phyloP scores from a whole-genome alignment of 2,113 vertebrate genomes.

The Forbesichthys papilliferus region DNA sequence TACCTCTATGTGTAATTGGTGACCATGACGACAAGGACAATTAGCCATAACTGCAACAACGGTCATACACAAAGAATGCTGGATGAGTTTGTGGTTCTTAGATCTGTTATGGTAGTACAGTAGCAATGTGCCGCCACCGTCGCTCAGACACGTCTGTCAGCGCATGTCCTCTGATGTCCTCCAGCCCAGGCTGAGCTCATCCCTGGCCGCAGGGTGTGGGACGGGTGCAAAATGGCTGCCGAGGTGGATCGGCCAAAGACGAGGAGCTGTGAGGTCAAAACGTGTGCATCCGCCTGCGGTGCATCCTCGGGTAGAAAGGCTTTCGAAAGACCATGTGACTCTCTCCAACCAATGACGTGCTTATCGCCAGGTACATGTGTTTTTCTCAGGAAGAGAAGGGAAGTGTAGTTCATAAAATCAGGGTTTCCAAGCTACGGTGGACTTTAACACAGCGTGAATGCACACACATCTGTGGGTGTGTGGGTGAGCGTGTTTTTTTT shows the following conservation, averaged over 20 bases:
- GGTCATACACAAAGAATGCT: conserved; percentile 43
- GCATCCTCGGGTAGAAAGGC: conserved; percentile 2
- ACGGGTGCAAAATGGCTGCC: neutral
- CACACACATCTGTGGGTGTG: conserved; percentile 10
- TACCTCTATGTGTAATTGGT: conserved; percentile 65
- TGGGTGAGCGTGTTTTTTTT: conserved; percentile 4
- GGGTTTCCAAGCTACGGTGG: conserved; percentile 66
- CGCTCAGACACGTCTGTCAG: too few species aligned
- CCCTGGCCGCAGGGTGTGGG: neutral
- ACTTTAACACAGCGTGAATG: conserved; percentile 33
- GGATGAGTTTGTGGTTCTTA: conserved; percentile 26
- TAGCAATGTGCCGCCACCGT: too few species aligned
- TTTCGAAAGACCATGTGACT: conserved; percentile 49
- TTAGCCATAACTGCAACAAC: conserved; percentile 63
- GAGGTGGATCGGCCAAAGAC: neutral
- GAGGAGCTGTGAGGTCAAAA: neutral
- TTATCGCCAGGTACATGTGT: conserved; percentile 41
- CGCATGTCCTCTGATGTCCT: conserved; percentile 11
- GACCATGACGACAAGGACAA: conserved; percentile 35
- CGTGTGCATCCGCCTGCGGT: neutral
- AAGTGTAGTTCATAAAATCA: conserved; percentile 68
- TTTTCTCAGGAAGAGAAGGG: conserved; percentile 70
- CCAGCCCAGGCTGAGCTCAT: neutral
- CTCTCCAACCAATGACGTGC: conserved; percentile 28
- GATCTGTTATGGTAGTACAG: too few species aligned